A percentile compares a stretch with the other conserved stretches of the same genome.
Conservation (phyloP, 2,888 invertebrate genomes). For the Heteromyza rotundicornis region DNA sequence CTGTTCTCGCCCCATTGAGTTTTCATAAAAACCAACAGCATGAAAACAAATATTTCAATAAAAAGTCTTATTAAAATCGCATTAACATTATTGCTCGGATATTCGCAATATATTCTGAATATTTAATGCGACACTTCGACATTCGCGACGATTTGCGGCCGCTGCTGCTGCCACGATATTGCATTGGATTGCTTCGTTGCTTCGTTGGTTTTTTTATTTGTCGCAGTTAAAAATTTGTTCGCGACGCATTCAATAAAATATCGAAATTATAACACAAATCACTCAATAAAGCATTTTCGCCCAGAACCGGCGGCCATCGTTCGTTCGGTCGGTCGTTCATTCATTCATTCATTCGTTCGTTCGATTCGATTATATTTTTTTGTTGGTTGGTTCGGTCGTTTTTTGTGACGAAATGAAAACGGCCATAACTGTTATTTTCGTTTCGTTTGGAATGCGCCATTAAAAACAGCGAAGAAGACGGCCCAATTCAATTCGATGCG, state of each 20-base stretch:
- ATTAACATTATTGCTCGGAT: too few relatives aligned
- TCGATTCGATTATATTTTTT: not conserved
- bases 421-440: not conserved
- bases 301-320: not conserved
- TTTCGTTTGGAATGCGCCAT: constrained; percentile 8
- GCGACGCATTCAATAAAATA: constrained; percentile 32
- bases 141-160: too few relatives aligned
- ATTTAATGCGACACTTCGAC: too few relatives aligned
- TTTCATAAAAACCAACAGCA: too few relatives aligned
- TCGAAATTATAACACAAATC: constrained; percentile 39
- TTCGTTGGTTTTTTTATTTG: not conserved
- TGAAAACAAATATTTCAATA: too few relatives aligned
- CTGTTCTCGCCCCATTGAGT: too few relatives aligned
- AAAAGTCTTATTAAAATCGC: too few relatives aligned
- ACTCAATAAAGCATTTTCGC: constrained; percentile 28
- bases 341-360: not conserved
- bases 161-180: too few relatives aligned
- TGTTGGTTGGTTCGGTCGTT: not conserved
- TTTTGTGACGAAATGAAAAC: not conserved
- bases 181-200: too few relatives aligned
- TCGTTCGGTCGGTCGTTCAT: too few relatives aligned
- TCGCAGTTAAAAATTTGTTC: constrained; percentile 17
- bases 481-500: too few relatives aligned
- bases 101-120: too few relatives aligned
- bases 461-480: constrained; percentile 13